These are phyloP conservation scores for Halictus ligatus DNA, from an alignment of 2,888 invertebrate species.

Conservation along the genomic window DNA sequence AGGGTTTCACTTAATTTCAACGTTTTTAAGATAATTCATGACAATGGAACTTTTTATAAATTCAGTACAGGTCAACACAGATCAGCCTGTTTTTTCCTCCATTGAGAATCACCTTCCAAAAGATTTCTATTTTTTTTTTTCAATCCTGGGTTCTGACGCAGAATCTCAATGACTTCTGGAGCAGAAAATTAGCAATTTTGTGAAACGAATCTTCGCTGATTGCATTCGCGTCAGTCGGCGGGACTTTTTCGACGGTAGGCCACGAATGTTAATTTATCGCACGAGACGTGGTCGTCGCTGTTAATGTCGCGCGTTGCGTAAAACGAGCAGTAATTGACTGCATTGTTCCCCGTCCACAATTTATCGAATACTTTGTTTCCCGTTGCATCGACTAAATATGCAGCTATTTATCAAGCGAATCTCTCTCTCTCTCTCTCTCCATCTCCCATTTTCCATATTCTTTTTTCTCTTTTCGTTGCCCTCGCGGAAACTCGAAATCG, in stretches of 20 bases:
- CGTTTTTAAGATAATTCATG: too few species aligned
- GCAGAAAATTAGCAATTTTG: neutral
- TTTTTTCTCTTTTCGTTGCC: neutral
- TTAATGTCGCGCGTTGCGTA: constrained; percentile 1
- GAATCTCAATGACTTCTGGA: too few species aligned
- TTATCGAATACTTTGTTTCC: neutral
- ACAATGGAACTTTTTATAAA: too few species aligned
- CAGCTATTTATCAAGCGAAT: neutral
- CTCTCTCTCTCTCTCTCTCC: neutral
- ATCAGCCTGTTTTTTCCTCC: too few species aligned
- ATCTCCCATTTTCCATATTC: neutral
- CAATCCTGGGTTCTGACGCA: too few species aligned
- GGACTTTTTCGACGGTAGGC: neutral
- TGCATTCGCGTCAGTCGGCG: neutral
- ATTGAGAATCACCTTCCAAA: too few species aligned
- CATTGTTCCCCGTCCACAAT: neutral
- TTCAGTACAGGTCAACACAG: too few species aligned
- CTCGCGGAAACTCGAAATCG: neutral
- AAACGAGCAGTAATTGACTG: neutral
- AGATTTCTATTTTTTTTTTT: too few species aligned
- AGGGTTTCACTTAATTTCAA: too few species aligned
- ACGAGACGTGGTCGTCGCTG: neutral
- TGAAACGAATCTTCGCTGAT: neutral
- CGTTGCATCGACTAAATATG: neutral
- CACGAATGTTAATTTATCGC: neutral